Evolutionary conservation across 2,113 vertebrate genomes (phyloP), one percentile per base, ranked within the genome.

Genomic region (Lycocorax pyrrhopterus): DNA sequence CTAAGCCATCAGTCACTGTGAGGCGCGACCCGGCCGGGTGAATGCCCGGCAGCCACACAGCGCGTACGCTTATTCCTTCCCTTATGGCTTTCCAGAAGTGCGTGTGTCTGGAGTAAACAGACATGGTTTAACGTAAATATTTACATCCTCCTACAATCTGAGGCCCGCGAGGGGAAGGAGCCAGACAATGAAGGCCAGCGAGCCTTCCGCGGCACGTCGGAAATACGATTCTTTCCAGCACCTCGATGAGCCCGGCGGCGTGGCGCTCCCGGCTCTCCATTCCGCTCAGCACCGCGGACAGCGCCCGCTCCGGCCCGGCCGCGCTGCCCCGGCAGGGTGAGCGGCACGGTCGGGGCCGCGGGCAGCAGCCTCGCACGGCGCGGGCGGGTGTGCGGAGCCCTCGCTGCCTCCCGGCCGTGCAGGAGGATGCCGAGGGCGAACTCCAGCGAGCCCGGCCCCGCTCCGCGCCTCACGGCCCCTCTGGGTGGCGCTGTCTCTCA

Each of bases 401-500:
- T 7, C 27, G 6, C 43, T 80, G 6, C 32, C 59, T 37, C 16
- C 33, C 13, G 6, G 10, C n/a, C 9, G 13, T 3, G 66, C 51
- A 13, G 46, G 59, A 53, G 25, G 23, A n/a, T 0, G 49, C 11
- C 41, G 52, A 59, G 32, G 10, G 33, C 37, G 4, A 68, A 1
- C 2, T 16, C 10, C 49, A 0, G 3, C 2, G 30, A 10, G 32
- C 9, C 12, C 18, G 41, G 51, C 41, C 1, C 23, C 9, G 49
- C 39, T 43, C 2, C 10, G 15, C 30, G 33, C 35, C 63, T 8
- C 58, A 0, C 27, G 4, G 58, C 6, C 75, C 96, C 96, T 74
- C 80, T 73, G 98, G 98, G 78, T 97, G 98, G 97, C 89, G 91
- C 94, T 95, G 92, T 74, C 8, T 12, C 62, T 94, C 96, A 95